Base-by-base conservation (phyloP, 2,113 vertebrate species). In the Eclectus roratus region DNA sequence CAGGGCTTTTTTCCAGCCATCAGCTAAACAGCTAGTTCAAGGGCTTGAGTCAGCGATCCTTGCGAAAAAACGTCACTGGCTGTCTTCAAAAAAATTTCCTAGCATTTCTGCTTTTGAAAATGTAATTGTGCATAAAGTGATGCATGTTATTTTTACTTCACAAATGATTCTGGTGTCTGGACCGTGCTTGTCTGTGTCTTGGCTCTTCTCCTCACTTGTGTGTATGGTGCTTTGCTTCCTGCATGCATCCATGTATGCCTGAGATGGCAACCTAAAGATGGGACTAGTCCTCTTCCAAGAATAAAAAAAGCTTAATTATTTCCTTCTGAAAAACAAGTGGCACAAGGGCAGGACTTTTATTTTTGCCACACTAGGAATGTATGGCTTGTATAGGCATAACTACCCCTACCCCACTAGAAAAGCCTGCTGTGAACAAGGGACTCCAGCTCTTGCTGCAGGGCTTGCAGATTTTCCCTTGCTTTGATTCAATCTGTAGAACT, bases 31-130 rank as follows among this genome's bases (percentile, higher is more conserved):
- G 65, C 50, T 88, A 33, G 89, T 92, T 89, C n/a, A n/a, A 91
- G 93, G 93, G 95, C 86, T 95, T 88, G 96, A 97, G 93, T 97
- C 97, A 97, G 96, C 81, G 71, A 85, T 96, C 94, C 86, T 66
- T 89, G 66, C 91, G 82, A 85, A 96, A 96, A 92, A 96, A 93
- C 4, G 24, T 82, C 79, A 52, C 86, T 80, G 95, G n/a, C 88
- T 87, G 44, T 72, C 86, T 92, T 94, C 56, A 84, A 68, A 95
- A 88, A 91, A 78, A 94, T 53, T 89, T 91, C 86, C 77, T 84
- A 76, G 55, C 77, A 24, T 68, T 94, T 79, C 80, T 88, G 31
- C 88, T 88, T 93, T 93, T 81, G 83, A 61, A 93, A 94, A 77
- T 82, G 77, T 92, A 94, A 92, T 93, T 16, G 35, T 89, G 81